Base-by-base conservation (phyloP, 2,888 invertebrate genomes). In the Scaptodrosophila latifasciaeformis region DNA sequence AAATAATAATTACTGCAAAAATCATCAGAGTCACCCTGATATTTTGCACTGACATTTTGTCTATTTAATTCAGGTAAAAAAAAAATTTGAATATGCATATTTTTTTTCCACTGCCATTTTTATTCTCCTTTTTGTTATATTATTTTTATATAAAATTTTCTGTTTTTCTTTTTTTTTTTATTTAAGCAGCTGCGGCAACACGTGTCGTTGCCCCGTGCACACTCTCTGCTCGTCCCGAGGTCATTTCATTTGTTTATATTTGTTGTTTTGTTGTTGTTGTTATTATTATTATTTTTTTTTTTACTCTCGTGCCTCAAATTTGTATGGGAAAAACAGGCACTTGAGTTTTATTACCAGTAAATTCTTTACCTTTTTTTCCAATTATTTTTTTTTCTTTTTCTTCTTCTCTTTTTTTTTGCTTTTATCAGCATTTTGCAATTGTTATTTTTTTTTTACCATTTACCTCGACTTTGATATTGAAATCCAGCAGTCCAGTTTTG, bases 381-480 rank as follows among this genome's bases (percentile, higher is more conserved):
- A 39, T 9, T 39, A 17, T 12, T 15, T 17, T 39, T 24, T 43
- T 54, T 37, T 35, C 29, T 43, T 56, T 13, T 42, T 15, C 46
- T 12, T 50, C 34, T 34, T 10, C 30, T 47, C 34, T 44, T 51
- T 49, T 35, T 35, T 49, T 42, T 49, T 31, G 34, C 40, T 37
- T 43, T 49, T 50, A 54, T 54, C 27, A 24, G 13, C 17, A 13
- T n/a, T n/a, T n/a, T n/a, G n/a, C 24, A 24, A 30, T 19, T 21
- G 24, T 17, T 4, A 21, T 29, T 30, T 7, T 46, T 37, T 29
- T 42, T 17, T 56, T 45, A 15, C 29, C 40, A 7, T 37, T 74
- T 55, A 54, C 65, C 63, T 78, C 68, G 65, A 68, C 71, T 75
- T 67, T 78, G 61, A 78, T 65, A 70, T 67, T 54, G 37, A 59